Conservation (phyloP, 2,113 vertebrate species). For the Pteronura brasiliensis region DNA sequence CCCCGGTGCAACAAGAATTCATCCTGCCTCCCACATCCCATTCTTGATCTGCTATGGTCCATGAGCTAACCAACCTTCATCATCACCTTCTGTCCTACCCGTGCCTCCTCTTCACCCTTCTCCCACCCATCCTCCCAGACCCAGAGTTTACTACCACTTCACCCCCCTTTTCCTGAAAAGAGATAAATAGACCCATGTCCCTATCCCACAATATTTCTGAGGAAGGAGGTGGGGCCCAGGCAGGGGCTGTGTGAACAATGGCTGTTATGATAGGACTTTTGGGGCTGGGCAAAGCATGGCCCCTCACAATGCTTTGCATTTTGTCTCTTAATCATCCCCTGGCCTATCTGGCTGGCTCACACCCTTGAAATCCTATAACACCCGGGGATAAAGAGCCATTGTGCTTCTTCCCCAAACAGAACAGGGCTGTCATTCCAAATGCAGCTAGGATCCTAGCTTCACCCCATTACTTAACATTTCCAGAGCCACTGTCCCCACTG, state of each 20-base stretch:
- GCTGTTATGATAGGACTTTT: neutral
- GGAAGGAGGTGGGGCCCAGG: neutral
- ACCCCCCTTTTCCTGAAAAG: neutral
- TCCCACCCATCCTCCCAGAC: neutral
- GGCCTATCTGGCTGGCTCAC: neutral
- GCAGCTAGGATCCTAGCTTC: neutral
- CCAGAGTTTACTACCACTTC: neutral
- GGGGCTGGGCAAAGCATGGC: neutral
- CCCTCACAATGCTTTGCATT: neutral
- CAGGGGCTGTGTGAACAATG: neutral
- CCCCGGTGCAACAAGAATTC: rapidly evolving
- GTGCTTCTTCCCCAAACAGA: neutral
- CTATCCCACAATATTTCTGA: neutral
- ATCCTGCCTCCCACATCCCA: neutral
- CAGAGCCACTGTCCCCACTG: neutral
- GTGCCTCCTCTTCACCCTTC: neutral
- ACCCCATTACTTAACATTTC: neutral
- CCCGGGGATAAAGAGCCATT: neutral
- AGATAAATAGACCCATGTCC: neutral
- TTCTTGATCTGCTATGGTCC: neutral
- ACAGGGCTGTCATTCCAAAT: neutral
- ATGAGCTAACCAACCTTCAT: neutral
- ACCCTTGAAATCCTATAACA: neutral
- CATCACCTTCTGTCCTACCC: neutral
- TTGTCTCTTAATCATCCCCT: conserved; percentile 17